These are phyloP conservation scores for Atherinosoma microstoma DNA, from an alignment of 2,797 vertebrate species.

Conservation along the genomic window DNA sequence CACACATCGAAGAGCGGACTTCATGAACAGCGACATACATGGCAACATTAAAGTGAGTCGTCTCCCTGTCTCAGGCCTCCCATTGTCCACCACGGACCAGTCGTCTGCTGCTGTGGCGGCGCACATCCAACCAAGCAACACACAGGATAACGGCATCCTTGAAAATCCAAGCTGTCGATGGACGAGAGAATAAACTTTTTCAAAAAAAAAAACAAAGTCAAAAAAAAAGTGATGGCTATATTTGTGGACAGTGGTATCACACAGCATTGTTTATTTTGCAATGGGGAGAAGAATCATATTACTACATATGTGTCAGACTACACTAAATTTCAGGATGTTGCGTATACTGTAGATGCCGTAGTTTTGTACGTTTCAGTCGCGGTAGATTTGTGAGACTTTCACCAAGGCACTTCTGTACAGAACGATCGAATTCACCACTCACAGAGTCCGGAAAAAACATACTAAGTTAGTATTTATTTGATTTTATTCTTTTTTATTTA, in stretches of 20 bases:
- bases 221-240: slow-evolving; percentile 89
- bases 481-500: slow-evolving; percentile 75
- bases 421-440: slow-evolving; percentile 79
- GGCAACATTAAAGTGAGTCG: slow-evolving; percentile 69
- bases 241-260: slow-evolving; percentile 94
- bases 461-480: slow-evolving; percentile 84
- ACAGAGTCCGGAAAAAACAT: slow-evolving; percentile 80
- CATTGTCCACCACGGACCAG: slow-evolving; percentile 82
- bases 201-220: slow-evolving; percentile 74
- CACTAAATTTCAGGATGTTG: slow-evolving; percentile 96
- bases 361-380: slow-evolving; percentile 99
- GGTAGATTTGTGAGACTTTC: slow-evolving; percentile 98
- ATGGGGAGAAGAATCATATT: slow-evolving; percentile 84
- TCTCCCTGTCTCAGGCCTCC: slow-evolving; percentile 92
- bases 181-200: slow-evolving; percentile 65
- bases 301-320: slow-evolving; percentile 95
- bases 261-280: slow-evolving; percentile 94
- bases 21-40: slow-evolving; percentile 54
- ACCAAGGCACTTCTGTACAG: slow-evolving; percentile 99
- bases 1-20: slow-evolving; percentile 58
- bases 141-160: slow-evolving; percentile 87
- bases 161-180: slow-evolving; percentile 77
- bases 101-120: slow-evolving; percentile 68
- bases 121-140: slow-evolving; percentile 85
- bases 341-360: slow-evolving; percentile 98